Evolutionary conservation across 2,888 invertebrate genomes (phyloP).

Genomic region (Ectemnius cavifrons): DNA sequence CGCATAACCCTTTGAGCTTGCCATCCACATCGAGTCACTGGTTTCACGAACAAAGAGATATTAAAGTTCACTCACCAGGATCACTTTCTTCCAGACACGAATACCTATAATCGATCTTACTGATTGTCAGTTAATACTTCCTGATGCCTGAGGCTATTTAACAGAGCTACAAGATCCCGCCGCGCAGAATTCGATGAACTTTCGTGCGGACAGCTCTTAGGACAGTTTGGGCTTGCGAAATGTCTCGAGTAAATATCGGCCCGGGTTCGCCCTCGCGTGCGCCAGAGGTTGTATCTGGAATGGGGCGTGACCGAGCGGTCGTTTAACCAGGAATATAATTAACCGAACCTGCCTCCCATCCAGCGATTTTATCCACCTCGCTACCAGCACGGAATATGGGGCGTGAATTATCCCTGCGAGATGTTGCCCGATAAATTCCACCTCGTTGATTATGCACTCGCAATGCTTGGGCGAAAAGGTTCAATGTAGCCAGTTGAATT

Average conservation of each 20-base stretch:
- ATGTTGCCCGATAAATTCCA: slow-evolving; percentile 63
- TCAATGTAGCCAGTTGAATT: slow-evolving; percentile 11
- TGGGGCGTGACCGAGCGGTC: slow-evolving; percentile 57
- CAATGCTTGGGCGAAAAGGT: slow-evolving; percentile 28
- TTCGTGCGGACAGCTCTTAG: slow-evolving; percentile 28
- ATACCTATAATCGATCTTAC: too few species aligned
- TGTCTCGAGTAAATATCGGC: slow-evolving; percentile 44
- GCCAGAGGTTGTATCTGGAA: slow-evolving; percentile 37
- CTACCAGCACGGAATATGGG: slow-evolving; percentile 44
- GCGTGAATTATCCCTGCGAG: slow-evolving; percentile 57
- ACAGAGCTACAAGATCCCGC: background rate
- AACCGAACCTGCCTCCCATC: slow-evolving; percentile 43
- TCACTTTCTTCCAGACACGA: too few species aligned
- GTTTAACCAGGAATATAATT: slow-evolving; percentile 63
- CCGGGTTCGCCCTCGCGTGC: slow-evolving; percentile 15
- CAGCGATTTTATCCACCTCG: slow-evolving; percentile 11
- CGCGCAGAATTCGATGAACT: slow-evolving; percentile 43
- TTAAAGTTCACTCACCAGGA: too few species aligned
- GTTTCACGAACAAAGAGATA: too few species aligned
- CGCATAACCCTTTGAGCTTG: background rate
- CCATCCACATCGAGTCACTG: too few species aligned
- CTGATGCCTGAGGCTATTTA: background rate
- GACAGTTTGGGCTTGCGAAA: slow-evolving; percentile 40
- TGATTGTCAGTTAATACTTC: background rate
- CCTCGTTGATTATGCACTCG: slow-evolving; percentile 55